Conservation (phyloP, 2,113 vertebrate species). For the Tenebrosternarchus preto region DNA sequence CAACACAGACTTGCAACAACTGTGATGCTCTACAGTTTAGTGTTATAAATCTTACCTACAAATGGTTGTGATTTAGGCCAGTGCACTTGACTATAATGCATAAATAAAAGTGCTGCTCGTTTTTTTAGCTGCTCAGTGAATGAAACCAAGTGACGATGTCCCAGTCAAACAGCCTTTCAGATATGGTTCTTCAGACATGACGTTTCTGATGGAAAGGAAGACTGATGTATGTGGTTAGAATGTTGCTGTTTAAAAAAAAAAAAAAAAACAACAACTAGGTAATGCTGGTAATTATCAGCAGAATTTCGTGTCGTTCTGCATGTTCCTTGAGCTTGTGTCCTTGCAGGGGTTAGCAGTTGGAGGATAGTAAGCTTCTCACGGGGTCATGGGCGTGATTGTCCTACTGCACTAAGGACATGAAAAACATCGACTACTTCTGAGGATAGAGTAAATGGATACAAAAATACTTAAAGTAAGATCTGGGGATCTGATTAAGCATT, state of each 20-base stretch:
- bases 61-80: constrained; percentile 43
- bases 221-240: background rate
- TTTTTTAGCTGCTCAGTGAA: constrained; percentile 45
- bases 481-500: no score
- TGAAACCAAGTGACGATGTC: background rate
- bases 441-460: no score
- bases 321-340: no score
- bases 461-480: no score
- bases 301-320: no score
- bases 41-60: constrained; percentile 59
- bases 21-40: constrained; percentile 51
- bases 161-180: background rate
- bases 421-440: no score
- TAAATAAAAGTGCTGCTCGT: no score
- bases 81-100: constrained; percentile 38
- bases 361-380: no score
- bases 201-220: background rate
- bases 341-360: no score
- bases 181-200: background rate
- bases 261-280: background rate
- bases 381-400: no score
- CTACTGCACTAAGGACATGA: no score
- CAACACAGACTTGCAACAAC: constrained; percentile 36
- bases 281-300: no score
- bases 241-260: background rate